Conservation (phyloP, 2,113 vertebrate species). For the Macheiramphus alcinus region DNA sequence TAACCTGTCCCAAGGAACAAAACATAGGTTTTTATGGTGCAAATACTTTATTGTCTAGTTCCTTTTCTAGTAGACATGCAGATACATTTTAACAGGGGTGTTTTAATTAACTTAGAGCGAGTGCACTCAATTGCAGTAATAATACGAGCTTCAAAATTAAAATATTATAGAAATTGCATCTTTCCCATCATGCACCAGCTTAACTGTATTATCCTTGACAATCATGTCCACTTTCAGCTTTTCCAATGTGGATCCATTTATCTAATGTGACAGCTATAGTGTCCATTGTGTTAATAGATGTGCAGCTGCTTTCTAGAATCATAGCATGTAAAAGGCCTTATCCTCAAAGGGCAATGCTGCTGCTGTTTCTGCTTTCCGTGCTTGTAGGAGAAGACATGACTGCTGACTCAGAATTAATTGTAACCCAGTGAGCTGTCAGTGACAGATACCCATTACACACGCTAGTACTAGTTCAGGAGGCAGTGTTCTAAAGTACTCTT, state of each 20-base stretch:
- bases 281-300: conserved; percentile 2
- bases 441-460: background rate
- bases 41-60: background rate
- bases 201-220: conserved; percentile 10
- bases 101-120: background rate
- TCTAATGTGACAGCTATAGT: conserved; percentile 5
- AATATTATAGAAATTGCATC: background rate
- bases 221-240: background rate
- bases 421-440: conserved; percentile 2
- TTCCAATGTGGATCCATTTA: background rate
- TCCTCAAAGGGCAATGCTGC: background rate
- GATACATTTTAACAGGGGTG: background rate
- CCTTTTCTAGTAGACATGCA: background rate
- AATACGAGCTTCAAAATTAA: background rate
- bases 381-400: background rate
- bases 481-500: background rate
- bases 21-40: background rate
- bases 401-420: conserved; percentile 47
- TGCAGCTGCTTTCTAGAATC: background rate
- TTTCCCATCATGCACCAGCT: background rate
- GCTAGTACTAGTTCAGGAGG: background rate
- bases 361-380: background rate
- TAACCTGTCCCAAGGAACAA: background rate
- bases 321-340: background rate
- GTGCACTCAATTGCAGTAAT: background rate